Evolutionary conservation across 2,888 invertebrate species (phyloP).

Genomic region (Tyria jacobaeae): DNA sequence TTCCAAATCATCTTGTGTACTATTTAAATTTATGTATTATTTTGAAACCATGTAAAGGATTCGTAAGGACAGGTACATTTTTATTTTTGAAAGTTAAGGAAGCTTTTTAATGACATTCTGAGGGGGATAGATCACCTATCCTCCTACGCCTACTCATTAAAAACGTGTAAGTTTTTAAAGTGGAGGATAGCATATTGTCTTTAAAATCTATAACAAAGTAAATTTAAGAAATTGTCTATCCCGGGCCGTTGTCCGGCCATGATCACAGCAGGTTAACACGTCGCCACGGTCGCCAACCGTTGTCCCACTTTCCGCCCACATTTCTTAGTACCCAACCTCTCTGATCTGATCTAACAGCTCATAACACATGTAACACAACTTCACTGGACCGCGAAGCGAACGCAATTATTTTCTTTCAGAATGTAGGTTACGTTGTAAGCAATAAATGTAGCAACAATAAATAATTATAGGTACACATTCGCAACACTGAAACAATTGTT

Average conservation of each 20-base stretch:
- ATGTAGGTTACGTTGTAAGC: slow-evolving; percentile 68
- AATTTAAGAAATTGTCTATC: slow-evolving; percentile 5
- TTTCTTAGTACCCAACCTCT: slow-evolving; percentile 56
- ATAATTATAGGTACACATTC: not conserved
- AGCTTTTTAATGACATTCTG: too few species aligned
- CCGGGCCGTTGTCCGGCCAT: slow-evolving; percentile 28
- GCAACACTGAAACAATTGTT: slow-evolving; percentile 10
- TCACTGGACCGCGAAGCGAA: slow-evolving; percentile 57
- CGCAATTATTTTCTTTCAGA: slow-evolving; percentile 60
- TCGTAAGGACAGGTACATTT: too few species aligned
- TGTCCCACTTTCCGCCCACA: slow-evolving; percentile 62
- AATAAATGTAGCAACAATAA: slow-evolving; percentile 41
- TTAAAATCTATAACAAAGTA: not conserved
- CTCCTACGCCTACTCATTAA: too few species aligned
- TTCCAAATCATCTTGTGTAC: too few species aligned
- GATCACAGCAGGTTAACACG: slow-evolving; percentile 33
- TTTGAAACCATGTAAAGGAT: too few species aligned
- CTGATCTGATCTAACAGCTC: slow-evolving; percentile 69
- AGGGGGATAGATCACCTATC: too few species aligned
- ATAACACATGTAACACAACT: slow-evolving; percentile 72
- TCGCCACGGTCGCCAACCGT: slow-evolving; percentile 41
- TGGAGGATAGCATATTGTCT: too few species aligned
- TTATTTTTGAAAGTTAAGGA: too few species aligned
- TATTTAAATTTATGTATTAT: too few species aligned
- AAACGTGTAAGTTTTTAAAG: not conserved